A percentile compares a stretch with the other conserved stretches of the same genome.
Evolutionary conservation across 2,888 invertebrate genomes (phyloP).

Genomic region (Teleiodes luculella): DNA sequence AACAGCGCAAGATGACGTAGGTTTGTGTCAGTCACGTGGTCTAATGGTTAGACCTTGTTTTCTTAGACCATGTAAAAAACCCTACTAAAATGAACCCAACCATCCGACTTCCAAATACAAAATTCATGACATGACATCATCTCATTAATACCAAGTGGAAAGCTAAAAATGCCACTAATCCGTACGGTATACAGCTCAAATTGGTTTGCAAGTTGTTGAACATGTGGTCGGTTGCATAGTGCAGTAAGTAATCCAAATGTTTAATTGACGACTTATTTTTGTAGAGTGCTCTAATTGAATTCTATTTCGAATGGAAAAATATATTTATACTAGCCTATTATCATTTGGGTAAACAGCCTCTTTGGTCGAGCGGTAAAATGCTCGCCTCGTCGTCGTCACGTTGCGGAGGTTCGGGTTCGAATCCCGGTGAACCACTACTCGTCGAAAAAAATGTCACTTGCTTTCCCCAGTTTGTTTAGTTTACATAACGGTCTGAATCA

Average conservation of each 20-base stretch:
- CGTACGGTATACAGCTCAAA: not conserved
- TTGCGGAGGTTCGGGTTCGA: too few species aligned
- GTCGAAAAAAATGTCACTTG: too few species aligned
- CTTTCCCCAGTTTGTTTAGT: too few species aligned
- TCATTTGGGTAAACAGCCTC: too few species aligned
- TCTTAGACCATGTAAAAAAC: not conserved
- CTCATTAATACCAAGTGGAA: not conserved
- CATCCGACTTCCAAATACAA: not conserved
- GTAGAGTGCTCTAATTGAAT: not conserved
- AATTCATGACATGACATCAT: not conserved
- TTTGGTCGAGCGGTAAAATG: too few species aligned
- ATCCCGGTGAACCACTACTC: too few species aligned
- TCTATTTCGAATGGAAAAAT: not conserved
- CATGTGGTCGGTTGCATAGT: slow-evolving; percentile 11
- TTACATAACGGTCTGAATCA: too few species aligned
- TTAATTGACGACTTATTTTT: slow-evolving; percentile 5
- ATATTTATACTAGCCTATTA: too few species aligned
- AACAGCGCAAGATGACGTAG: too few species aligned
- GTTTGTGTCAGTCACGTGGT: too few species aligned
- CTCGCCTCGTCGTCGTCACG: too few species aligned
- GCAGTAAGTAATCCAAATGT: slow-evolving; percentile 1
- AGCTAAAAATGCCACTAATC: not conserved
- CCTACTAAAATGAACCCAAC: not conserved
- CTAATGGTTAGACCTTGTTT: too few species aligned
- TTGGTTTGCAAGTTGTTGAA: not conserved